A percentile compares a stretch with the other conserved stretches of the same genome.
These are phyloP conservation scores for Phengaris alcon DNA, from an alignment of 2,888 invertebrate genomes.

Conservation along the genomic window DNA sequence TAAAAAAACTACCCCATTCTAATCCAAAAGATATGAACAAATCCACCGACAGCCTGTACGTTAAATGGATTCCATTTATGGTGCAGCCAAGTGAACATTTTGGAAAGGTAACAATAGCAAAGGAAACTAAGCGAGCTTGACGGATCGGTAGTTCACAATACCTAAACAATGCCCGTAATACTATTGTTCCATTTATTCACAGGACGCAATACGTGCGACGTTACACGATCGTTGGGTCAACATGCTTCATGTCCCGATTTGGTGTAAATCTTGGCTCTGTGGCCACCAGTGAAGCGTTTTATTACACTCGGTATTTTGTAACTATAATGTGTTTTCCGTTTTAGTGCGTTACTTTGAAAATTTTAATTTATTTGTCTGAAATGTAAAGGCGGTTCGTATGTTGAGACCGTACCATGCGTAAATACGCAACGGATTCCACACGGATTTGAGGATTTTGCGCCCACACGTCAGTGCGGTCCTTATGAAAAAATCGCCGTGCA, in stretches of 20 bases:
- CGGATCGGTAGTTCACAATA: slow-evolving; percentile 39
- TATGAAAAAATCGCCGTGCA: too few species aligned
- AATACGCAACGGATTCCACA: too few species aligned
- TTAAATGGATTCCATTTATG: slow-evolving; percentile 24
- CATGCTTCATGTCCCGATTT: slow-evolving; percentile 55
- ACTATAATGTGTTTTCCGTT: too few species aligned
- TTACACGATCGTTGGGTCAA: slow-evolving; percentile 51
- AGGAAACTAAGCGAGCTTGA: slow-evolving; percentile 32
- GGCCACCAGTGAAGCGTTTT: slow-evolving; percentile 41
- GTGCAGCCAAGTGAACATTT: slow-evolving; percentile 34
- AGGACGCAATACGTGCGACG: slow-evolving; percentile 31
- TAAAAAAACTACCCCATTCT: neutral
- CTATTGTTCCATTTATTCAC: slow-evolving; percentile 38
- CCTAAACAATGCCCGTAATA: slow-evolving; percentile 38
- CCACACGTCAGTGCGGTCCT: too few species aligned
- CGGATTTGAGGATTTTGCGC: too few species aligned
- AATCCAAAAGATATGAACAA: neutral
- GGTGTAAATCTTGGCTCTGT: slow-evolving; percentile 57
- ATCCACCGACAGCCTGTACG: slow-evolving; percentile 11
- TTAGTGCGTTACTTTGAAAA: too few species aligned
- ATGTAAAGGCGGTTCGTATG: too few species aligned
- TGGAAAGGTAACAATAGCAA: slow-evolving; percentile 33
- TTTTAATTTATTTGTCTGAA: too few species aligned
- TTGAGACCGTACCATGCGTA: too few species aligned
- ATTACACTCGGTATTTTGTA: too few species aligned